Percentiles rank a stretch among this genome's conserved stretches.
Conservation (phyloP, 2,797 vertebrate species). For the Potorous gilbertii region DNA sequence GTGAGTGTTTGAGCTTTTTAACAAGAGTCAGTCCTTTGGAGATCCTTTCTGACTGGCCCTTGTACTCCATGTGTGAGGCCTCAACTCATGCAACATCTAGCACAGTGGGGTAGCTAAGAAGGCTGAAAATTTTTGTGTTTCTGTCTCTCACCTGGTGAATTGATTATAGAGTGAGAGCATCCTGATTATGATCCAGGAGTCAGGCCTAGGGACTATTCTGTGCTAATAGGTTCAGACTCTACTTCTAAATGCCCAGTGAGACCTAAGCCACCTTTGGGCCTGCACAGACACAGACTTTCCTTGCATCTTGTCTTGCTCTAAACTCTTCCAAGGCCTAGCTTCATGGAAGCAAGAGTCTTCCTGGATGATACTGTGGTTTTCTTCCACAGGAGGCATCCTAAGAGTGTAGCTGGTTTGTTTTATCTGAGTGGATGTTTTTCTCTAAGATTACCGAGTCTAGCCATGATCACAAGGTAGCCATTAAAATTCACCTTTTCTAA, state of each 20-base stretch:
- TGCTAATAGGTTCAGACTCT: not conserved
- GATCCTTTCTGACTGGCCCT: not conserved
- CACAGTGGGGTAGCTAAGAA: not conserved
- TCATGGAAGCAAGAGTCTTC: not conserved
- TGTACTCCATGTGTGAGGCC: not conserved
- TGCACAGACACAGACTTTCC: not conserved
- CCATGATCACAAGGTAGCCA: not conserved
- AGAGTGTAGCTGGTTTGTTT: not conserved
- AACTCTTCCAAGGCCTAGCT: not conserved
- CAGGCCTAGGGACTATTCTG: rapidly evolving
- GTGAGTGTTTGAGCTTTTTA: not conserved
- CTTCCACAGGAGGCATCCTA: not conserved
- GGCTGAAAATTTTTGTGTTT: no score
- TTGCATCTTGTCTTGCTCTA: not conserved
- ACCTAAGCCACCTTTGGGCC: not conserved
- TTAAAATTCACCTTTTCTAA: not conserved
- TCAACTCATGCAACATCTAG: not conserved
- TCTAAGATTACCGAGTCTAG: not conserved
- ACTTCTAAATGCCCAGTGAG: not conserved
- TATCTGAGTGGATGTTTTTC: not conserved
- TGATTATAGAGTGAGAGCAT: not conserved
- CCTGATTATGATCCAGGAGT: not conserved
- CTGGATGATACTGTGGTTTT: not conserved
- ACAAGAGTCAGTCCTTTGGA: no score
- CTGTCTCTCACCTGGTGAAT: not conserved